Evolutionary conservation across 2,888 invertebrate genomes (phyloP), one percentile per base, ranked within the genome.

Genomic region (Microchrysa polita): DNA sequence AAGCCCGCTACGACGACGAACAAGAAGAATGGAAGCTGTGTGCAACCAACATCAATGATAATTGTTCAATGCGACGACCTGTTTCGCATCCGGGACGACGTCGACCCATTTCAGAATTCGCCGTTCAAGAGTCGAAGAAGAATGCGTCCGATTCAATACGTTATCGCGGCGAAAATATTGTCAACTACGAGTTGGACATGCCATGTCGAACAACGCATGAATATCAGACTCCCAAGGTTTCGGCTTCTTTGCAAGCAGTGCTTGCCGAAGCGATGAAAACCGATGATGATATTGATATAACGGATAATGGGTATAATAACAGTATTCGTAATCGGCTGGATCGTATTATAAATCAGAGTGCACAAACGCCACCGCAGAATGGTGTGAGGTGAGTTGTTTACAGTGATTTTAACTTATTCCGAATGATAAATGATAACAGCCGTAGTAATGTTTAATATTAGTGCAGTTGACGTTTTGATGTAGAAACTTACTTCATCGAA

Each of bases 1-100:
- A 93, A 78, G 90, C 93, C 14, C 87, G 89, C 69, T 94, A 91
- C 82, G 93, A 95, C 81, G 95, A 95, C 77, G 93, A 94, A 78
- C 90, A 91, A 75, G 94, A 95, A 80, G 88, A 89, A 72, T 96
- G 94, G 94, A 83, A 83, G 61, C 81, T 84, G 27, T 82, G 82
- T 10, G 74, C 84, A 1, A 74, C 81, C 40, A 85, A 87, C 9
- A 77, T 88, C 18, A 84, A 83, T 53, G 84, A 85, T 40, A 83
- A 85, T 60, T 84, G 84, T 10, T 82, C 83, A 52, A 79, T 82
- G 14, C 84, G 82, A 79, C 88, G 93, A 63, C 93, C 93, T 0
- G 86, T 89, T 34, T 90, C 92, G 10, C 86, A 88, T 78, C 85
- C 88, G 5, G 88, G 87, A 55, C 88, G 90, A 53, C 87, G 92